Conservation (phyloP, 2,113 vertebrate genomes). For the Oryzias melastigma region DNA sequence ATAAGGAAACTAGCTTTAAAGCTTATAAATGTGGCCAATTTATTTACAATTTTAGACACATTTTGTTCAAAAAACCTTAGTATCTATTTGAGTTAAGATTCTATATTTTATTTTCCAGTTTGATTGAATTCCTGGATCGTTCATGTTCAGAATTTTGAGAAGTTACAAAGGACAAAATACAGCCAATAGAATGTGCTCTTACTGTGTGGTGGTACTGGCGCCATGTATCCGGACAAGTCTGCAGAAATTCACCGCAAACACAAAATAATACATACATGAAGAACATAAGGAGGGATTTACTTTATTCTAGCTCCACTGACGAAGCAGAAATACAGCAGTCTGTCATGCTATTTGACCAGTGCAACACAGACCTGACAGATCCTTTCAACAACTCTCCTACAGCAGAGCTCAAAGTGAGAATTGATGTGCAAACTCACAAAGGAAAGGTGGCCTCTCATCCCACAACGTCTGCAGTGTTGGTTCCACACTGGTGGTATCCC, state of each 20-base stretch:
- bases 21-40: too few species aligned
- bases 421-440: constrained; percentile 48
- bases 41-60: too few species aligned
- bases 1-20: too few species aligned
- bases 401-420: not conserved
- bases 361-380: constrained; percentile 20
- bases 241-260: constrained; percentile 19
- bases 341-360: constrained; percentile 18
- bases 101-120: too few species aligned
- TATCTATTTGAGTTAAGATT: too few species aligned
- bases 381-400: constrained; percentile 13
- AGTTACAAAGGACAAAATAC: not conserved
- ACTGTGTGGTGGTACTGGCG: constrained; percentile 70
- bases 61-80: too few species aligned
- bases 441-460: constrained; percentile 60
- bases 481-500: constrained; percentile 52
- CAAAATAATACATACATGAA: constrained; percentile 1
- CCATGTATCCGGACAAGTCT: constrained; percentile 68
- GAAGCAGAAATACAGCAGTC: constrained; percentile 9
- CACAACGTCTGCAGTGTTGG: constrained; percentile 68
- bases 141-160: not conserved
- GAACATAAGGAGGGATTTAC: not conserved
- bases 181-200: constrained; percentile 26
- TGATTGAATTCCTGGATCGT: too few species aligned
- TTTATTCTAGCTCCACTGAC: not conserved